These are phyloP conservation scores for Geotrupes spiniger DNA, from an alignment of 2,888 invertebrate species.

Conservation along the genomic window DNA sequence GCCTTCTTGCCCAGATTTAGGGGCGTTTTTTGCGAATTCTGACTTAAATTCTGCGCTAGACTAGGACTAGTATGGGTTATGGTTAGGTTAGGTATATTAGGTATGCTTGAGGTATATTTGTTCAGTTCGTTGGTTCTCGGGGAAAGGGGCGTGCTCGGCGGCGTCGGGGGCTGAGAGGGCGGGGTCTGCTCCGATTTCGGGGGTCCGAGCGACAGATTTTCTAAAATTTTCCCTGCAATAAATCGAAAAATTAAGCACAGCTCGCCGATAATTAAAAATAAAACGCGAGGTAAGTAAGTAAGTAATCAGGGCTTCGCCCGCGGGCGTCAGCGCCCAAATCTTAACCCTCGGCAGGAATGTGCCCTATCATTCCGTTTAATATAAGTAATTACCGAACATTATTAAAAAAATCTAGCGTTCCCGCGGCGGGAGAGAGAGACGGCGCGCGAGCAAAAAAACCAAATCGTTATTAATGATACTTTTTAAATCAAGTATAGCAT, in stretches of 20 bases:
- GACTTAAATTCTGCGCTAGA: conserved; percentile 41
- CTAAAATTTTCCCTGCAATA: conserved; percentile 52
- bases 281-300: background rate
- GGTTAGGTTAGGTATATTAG: conserved; percentile 36
- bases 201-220: conserved; percentile 47
- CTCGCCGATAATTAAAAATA: background rate
- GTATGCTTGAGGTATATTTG: conserved; percentile 31
- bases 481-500: conserved; percentile 31
- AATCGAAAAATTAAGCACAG: conserved; percentile 22
- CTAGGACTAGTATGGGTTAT: conserved; percentile 42
- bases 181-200: conserved; percentile 34
- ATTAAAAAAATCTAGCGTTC: conserved; percentile 7
- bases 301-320: background rate
- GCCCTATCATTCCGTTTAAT: conserved; percentile 22
- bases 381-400: conserved; percentile 14
- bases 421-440: background rate
- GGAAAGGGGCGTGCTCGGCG: conserved; percentile 52
- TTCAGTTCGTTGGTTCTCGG: conserved; percentile 37
- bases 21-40: conserved; percentile 32
- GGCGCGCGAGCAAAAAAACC: background rate
- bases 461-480: conserved; percentile 34
- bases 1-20: conserved; percentile 36
- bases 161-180: conserved; percentile 53
- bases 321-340: background rate
- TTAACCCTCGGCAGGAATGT: conserved; percentile 20